phyloP scores from a whole-genome alignment of 2,797 vertebrate genomes.

The Triplophysa bombifrons region DNA sequence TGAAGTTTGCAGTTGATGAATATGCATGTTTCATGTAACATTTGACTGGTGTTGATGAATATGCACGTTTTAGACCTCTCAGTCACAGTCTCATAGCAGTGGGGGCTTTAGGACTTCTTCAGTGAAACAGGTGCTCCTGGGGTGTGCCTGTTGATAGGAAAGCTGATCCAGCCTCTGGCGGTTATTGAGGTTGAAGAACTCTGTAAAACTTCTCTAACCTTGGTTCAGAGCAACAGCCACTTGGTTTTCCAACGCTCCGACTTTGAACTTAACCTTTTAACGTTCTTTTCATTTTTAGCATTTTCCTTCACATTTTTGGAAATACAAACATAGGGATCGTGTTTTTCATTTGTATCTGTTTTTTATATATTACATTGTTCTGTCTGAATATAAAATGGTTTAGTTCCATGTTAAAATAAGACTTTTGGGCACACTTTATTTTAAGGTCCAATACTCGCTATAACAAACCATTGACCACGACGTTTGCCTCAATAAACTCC shows the following conservation, averaged over 20 bases:
- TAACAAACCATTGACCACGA: too few species aligned
- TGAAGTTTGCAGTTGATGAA: conserved; percentile 23
- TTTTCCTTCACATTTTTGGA: background rate
- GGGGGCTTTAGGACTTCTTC: conserved; percentile 20
- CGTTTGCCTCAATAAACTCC: too few species aligned
- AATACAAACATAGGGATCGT: background rate
- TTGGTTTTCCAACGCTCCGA: background rate
- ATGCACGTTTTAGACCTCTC: conserved; percentile 31
- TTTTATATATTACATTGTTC: background rate
- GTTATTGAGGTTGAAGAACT: conserved; percentile 17
- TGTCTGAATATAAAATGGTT: background rate
- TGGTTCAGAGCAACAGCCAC: conserved; percentile 15
- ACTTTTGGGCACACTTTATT: too few species aligned
- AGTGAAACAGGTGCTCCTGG: conserved; percentile 36
- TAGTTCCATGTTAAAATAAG: too few species aligned
- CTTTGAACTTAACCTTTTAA: background rate
- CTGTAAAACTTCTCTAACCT: conserved; percentile 13
- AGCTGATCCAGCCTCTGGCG: conserved; percentile 31
- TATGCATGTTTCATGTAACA: conserved; percentile 17
- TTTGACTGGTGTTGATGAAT: conserved; percentile 25
- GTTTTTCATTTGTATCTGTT: background rate
- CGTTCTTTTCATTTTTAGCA: background rate
- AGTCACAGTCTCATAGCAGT: conserved; percentile 18
- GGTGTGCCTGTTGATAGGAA: conserved; percentile 34
- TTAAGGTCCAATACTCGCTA: too few species aligned